Conservation (phyloP, 2,113 vertebrate species). For the Rhadina sibilatrix region DNA sequence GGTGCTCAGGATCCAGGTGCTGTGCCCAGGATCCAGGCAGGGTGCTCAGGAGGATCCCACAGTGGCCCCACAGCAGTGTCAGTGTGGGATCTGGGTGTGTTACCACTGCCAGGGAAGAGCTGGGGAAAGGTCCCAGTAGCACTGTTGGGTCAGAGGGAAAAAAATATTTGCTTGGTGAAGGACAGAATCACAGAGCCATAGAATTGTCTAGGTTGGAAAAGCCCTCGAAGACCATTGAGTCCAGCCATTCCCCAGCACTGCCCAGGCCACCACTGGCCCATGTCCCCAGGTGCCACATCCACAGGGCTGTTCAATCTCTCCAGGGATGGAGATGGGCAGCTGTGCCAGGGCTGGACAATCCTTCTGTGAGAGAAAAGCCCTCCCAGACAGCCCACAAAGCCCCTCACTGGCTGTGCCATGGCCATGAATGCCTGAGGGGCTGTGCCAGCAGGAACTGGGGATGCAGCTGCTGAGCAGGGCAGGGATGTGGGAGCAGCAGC, state of each 20-base stretch:
- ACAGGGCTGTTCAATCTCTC: neutral
- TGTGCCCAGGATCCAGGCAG: too few relatives aligned
- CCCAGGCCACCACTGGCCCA: neutral
- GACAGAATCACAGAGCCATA: neutral
- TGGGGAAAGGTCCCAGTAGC: neutral
- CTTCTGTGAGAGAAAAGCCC: neutral
- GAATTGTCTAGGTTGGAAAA: neutral
- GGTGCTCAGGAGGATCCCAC: rapidly evolving
- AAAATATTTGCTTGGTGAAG: neutral
- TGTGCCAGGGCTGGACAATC: neutral
- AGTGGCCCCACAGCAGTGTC: neutral
- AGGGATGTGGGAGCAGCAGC: neutral
- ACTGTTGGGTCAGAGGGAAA: neutral
- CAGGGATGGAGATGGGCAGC: neutral
- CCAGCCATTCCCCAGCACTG: neutral
- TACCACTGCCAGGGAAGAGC: neutral
- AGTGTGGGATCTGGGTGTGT: rapidly evolving
- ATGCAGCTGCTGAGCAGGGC: neutral
- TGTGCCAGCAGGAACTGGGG: neutral
- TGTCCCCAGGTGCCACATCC: neutral
- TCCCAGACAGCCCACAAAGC: neutral
- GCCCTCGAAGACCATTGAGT: neutral
- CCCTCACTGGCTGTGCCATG: rapidly evolving
- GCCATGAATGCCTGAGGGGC: rapidly evolving
- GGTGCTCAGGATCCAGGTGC: neutral